phyloP scores from a whole-genome alignment of 2,113 vertebrate genomes.

The Hipposideros armiger region DNA sequence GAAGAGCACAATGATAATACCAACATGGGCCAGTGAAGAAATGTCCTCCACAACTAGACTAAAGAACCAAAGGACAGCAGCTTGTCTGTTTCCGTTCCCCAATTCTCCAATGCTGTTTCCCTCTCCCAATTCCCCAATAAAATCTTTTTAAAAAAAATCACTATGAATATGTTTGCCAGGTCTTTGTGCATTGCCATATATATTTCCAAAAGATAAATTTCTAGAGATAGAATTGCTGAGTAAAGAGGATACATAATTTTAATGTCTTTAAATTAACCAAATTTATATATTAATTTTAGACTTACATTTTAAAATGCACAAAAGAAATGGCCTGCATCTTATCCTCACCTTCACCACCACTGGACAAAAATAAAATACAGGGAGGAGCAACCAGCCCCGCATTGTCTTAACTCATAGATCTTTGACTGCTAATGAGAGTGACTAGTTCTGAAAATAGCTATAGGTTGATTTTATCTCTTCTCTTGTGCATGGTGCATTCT shows the following conservation, averaged over 20 bases:
- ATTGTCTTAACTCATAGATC: background rate
- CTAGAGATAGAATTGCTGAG: background rate
- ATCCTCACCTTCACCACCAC: background rate
- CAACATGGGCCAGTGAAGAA: no score
- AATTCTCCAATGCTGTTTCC: no score
- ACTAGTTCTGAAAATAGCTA: background rate
- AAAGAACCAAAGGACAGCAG: no score
- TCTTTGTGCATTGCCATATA: background rate
- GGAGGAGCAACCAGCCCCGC: background rate
- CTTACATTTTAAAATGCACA: background rate
- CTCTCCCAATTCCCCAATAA: no score
- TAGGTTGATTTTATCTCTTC: background rate
- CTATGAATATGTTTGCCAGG: background rate
- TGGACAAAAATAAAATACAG: background rate
- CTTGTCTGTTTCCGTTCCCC: no score
- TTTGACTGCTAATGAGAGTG: background rate
- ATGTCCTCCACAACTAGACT: no score
- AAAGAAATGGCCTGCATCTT: background rate
- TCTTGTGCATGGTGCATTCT: background rate
- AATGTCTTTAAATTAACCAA: background rate
- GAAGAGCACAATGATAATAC: no score
- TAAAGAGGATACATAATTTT: background rate
- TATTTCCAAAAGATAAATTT: constrained; percentile 30
- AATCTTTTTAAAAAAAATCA: background rate
- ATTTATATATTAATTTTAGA: background rate